Percentiles rank a stretch among this genome's conserved stretches.
phyloP scores from a whole-genome alignment of 1,140 invertebrate species.

The Armadillidium nasatum region DNA sequence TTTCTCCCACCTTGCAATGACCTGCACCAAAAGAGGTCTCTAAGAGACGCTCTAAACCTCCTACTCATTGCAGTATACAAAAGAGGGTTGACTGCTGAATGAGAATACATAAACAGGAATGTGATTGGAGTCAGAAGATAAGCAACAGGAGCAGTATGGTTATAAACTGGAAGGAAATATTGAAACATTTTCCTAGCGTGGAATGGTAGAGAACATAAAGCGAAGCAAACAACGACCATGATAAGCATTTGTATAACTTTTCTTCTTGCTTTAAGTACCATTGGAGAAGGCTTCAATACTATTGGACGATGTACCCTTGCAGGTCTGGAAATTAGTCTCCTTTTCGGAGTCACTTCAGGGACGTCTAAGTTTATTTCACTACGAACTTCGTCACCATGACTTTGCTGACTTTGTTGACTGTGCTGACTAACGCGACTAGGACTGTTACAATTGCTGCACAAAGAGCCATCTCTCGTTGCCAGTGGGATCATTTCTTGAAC shows the following conservation, averaged over 20 bases:
- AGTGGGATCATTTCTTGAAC: slow-evolving; percentile 26
- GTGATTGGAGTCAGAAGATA: slow-evolving; percentile 73
- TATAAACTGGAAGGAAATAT: slow-evolving; percentile 53
- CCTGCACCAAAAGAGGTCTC: slow-evolving; percentile 36
- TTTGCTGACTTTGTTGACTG: neutral
- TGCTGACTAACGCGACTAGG: neutral
- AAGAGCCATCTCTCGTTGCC: slow-evolving; percentile 6
- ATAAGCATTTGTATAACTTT: slow-evolving; percentile 52
- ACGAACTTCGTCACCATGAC: neutral
- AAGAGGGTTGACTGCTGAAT: slow-evolving; percentile 77
- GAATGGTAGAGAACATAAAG: slow-evolving; percentile 52
- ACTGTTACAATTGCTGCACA: neutral
- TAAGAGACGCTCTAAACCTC: slow-evolving; percentile 48
- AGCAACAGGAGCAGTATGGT: slow-evolving; percentile 62
- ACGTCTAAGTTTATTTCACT: neutral
- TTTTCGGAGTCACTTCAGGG: neutral
- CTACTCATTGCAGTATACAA: slow-evolving; percentile 78
- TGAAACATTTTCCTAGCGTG: slow-evolving; percentile 51
- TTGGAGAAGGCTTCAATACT: slow-evolving; percentile 35
- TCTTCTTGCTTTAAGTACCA: slow-evolving; percentile 48
- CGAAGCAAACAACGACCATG: slow-evolving; percentile 51
- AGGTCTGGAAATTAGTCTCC: neutral
- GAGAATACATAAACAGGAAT: slow-evolving; percentile 74
- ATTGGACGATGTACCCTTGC: neutral
- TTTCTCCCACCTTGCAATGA: neutral